Evolutionary conservation across 2,888 invertebrate species (phyloP).

Genomic region (Tineola bisselliella): DNA sequence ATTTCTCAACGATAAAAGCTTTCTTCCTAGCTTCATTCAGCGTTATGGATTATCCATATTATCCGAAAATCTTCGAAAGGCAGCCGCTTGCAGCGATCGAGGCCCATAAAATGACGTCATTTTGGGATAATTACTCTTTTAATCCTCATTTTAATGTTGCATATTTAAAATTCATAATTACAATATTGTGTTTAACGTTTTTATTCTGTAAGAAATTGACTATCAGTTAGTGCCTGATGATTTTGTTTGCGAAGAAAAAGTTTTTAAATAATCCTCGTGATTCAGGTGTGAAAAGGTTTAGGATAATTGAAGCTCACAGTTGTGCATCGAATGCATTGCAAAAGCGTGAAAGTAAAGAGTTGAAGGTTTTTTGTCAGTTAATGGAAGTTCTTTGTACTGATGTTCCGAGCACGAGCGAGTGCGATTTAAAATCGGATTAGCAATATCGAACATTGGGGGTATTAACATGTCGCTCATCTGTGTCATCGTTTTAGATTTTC

Average conservation of each 20-base stretch:
- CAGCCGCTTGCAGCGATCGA: conserved; percentile 39
- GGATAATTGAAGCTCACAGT: not conserved
- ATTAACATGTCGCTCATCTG: conserved; percentile 7
- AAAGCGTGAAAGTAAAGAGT: conserved; percentile 31
- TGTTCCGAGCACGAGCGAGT: conserved; percentile 46
- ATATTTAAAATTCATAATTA: conserved; percentile 21
- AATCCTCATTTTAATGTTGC: conserved; percentile 38
- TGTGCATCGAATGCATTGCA: not conserved
- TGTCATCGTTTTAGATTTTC: not conserved
- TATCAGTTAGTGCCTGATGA: too few species aligned
- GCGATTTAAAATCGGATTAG: conserved; percentile 58
- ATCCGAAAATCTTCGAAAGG: conserved; percentile 53
- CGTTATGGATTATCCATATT: conserved; percentile 54
- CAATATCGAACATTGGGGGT: conserved; percentile 26
- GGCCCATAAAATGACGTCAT: conserved; percentile 48
- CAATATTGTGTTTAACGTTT: not conserved
- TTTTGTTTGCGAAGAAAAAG: not conserved
- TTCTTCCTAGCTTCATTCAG: conserved; percentile 44
- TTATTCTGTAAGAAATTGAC: too few species aligned
- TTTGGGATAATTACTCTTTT: conserved; percentile 42
- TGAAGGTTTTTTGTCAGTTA: conserved; percentile 50
- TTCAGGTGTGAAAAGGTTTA: conserved; percentile 4
- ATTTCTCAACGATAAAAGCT: conserved; percentile 39
- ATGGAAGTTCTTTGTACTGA: conserved; percentile 65
- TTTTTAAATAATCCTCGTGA: not conserved